Base-by-base conservation (phyloP, 2,888 invertebrate genomes). In the Bimastos eiseni region DNA sequence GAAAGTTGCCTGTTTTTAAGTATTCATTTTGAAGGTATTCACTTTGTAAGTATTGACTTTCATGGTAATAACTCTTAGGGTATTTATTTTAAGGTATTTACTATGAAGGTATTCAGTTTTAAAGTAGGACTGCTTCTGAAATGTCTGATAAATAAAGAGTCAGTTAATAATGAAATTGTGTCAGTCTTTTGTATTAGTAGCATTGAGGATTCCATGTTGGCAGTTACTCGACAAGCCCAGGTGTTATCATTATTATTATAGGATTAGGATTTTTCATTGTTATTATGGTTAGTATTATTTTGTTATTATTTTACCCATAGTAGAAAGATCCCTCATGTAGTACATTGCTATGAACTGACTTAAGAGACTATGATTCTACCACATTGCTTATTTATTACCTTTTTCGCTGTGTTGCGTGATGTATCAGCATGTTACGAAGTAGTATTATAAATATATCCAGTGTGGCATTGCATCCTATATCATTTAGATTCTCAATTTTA, bases 261-360 rank as follows among this genome's bases (percentile, higher is more conserved):
- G 21, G 21, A 24, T 44, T 24, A 8, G 30, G 24, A 21, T 49
- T 13, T 49, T 49, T 49, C 30, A 70, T 70, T 30, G n/a, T 70
- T n/a, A 70, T n/a, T n/a, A 70, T 70, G 70, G n/a, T n/a, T 70
- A 70, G 70, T 70, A 70, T 70, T 70, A 49, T 70, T 49, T 49
- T 49, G 19, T 49, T 11, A 49, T 49, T 19, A n/a, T 70, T 70
- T 70, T 70, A 70, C 13, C 0, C 70, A 17, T 8, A 11, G 70
- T 70, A 70, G n/a, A 70, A 70, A 70, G n/a, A 70, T 11, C 13
- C 30, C 8, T 70, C 30, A 5, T 44, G 55, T 55, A 24, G 24
- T 55, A 30, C n/a, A 70, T 30, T 70, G 70, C 17, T 70, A 30
- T n/a, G 30, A n/a, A n/a, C 2, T 70, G 30, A 1, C 70, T 8